Percentiles rank a stretch among this genome's conserved stretches.
Evolutionary conservation across 2,113 vertebrate genomes (phyloP).

Genomic region (Bothrops jararaca): DNA sequence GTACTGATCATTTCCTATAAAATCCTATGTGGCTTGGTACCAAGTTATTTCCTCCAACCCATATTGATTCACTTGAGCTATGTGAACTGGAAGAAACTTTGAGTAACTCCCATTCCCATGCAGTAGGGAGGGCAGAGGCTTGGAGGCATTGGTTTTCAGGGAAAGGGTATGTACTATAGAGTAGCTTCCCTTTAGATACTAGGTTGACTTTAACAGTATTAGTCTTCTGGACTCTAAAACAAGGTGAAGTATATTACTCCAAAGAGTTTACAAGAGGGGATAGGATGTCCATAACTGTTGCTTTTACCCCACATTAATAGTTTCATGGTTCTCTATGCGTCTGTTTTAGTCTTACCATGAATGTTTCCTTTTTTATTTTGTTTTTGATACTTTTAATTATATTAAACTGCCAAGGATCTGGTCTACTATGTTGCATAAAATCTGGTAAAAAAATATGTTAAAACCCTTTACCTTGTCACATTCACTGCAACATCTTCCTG

Average conservation of each 20-base stretch:
- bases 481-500: slow-evolving; percentile 97
- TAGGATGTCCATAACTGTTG: not conserved
- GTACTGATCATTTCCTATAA: not conserved
- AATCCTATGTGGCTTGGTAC: not conserved
- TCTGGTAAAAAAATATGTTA: not conserved
- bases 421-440: not conserved
- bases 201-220: not conserved
- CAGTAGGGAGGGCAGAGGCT: not conserved
- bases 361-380: not conserved
- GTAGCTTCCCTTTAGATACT: not conserved
- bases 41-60: not conserved
- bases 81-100: not conserved
- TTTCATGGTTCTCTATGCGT: not conserved
- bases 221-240: not conserved
- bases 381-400: not conserved
- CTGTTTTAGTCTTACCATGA: not conserved
- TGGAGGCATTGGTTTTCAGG: not conserved
- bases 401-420: not conserved
- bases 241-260: not conserved
- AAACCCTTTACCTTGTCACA: slow-evolving; percentile 82
- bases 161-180: not conserved
- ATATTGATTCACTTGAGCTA: not conserved
- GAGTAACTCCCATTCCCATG: not conserved
- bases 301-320: not conserved
- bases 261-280: not conserved